Evolutionary conservation across 2,113 vertebrate genomes (phyloP).

Genomic region (Guaruba guarouba): DNA sequence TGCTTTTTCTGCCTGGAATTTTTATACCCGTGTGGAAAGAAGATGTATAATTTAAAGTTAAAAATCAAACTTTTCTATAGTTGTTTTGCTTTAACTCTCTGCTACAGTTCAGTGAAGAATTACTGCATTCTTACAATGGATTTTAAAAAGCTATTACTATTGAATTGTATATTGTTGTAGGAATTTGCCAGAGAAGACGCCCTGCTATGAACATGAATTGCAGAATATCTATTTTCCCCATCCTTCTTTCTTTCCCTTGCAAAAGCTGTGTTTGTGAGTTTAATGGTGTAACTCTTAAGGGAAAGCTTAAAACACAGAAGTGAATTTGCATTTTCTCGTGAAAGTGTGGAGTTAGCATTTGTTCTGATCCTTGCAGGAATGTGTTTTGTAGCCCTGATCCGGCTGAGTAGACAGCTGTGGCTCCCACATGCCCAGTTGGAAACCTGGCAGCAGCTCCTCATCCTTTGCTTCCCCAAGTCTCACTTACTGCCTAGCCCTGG

Average conservation of each 20-base stretch:
- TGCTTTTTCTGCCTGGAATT: background rate
- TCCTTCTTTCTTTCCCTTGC: background rate
- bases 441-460: background rate
- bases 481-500: background rate
- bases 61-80: background rate
- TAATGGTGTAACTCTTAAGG: background rate
- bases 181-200: background rate
- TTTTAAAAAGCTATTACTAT: background rate
- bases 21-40: background rate
- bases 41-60: background rate
- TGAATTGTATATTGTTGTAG: background rate
- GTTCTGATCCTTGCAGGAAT: background rate
- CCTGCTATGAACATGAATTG: background rate
- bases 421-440: background rate
- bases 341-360: background rate
- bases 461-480: background rate
- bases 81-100: background rate
- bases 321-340: background rate
- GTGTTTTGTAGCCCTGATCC: background rate
- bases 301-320: background rate
- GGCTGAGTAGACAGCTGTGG: background rate
- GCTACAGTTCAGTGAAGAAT: background rate
- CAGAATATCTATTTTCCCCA: background rate
- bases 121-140: background rate
- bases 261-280: background rate